Evolutionary conservation across 2,113 vertebrate species (phyloP).

Genomic region (Stictonetta naevosa): DNA sequence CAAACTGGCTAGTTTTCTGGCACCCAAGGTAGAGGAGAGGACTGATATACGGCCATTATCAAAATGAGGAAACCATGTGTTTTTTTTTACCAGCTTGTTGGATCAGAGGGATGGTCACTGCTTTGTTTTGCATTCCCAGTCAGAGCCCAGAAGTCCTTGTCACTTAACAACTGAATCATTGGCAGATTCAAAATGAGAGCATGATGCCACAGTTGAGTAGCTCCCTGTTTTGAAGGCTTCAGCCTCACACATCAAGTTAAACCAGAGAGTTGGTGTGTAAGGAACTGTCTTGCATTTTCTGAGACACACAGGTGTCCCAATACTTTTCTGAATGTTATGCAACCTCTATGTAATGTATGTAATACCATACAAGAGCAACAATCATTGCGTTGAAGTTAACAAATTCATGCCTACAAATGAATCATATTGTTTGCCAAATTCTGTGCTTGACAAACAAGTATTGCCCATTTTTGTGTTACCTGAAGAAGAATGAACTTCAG

Average conservation of each 20-base stretch:
- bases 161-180: neutral
- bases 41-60: neutral
- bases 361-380: neutral
- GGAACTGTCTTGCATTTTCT: neutral
- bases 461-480: neutral
- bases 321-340: neutral
- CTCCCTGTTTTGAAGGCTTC: neutral
- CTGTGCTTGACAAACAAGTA: neutral
- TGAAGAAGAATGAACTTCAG: neutral
- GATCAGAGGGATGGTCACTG: neutral
- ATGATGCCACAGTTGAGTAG: neutral
- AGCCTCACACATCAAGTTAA: neutral
- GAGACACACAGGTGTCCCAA: fast-evolving
- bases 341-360: too few relatives aligned
- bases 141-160: neutral
- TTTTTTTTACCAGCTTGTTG: neutral
- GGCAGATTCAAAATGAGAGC: neutral
- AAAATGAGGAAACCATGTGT: neutral
- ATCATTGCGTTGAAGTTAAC: neutral
- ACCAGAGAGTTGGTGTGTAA: neutral
- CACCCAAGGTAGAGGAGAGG: neutral
- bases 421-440: neutral
- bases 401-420: neutral
- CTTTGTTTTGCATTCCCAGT: neutral
- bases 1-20: neutral